phyloP scores from a whole-genome alignment of 2,113 vertebrate species.

The Peromyscus leucopus region DNA sequence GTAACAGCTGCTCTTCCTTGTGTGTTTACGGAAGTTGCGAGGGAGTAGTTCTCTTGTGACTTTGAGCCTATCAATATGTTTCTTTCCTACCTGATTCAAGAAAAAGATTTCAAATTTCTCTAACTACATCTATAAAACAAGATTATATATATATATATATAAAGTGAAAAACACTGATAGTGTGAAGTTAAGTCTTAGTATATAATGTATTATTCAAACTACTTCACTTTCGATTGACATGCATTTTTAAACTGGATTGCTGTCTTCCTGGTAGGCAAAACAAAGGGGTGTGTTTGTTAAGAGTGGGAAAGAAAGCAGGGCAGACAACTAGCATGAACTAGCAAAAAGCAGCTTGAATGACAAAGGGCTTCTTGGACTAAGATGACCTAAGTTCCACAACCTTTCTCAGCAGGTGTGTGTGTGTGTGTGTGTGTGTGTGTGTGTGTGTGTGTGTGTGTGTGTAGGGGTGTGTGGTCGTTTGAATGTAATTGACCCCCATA shows the following conservation, averaged over 20 bases:
- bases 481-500: not conserved
- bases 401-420: no score
- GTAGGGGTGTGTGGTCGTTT: not conserved
- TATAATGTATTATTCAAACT: not conserved
- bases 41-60: not conserved
- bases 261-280: not conserved
- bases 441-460: not conserved
- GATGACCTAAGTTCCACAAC: fast-evolving
- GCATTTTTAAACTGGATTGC: not conserved
- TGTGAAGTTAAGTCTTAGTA: not conserved
- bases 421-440: no score
- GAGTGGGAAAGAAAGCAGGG: not conserved
- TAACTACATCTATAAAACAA: not conserved
- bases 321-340: not conserved
- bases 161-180: not conserved
- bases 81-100: not conserved
- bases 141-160: constrained; percentile 16
- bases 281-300: not conserved
- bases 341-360: not conserved
- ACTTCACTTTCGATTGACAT: not conserved
- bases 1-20: constrained; percentile 33
- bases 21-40: not conserved
- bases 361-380: not conserved
- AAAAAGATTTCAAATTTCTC: not conserved
- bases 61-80: not conserved